Percentiles rank a stretch among this genome's conserved stretches.
Conservation (phyloP, 2,888 invertebrate genomes). For the Hydrotaea diabolus region DNA sequence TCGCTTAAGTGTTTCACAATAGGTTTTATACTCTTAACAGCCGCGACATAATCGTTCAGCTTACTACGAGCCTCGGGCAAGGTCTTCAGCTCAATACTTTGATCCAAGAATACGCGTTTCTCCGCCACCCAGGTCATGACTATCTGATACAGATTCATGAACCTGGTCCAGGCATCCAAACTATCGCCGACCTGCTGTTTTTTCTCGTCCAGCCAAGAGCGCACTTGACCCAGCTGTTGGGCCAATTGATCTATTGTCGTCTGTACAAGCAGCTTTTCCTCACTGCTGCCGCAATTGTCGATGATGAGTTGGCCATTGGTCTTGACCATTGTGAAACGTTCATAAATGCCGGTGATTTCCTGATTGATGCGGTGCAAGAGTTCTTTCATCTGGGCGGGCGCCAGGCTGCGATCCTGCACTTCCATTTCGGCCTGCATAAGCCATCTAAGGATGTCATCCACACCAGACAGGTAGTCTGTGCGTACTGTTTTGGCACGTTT, state of each 20-base stretch:
- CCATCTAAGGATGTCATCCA: conserved; percentile 92
- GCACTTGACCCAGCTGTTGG: conserved; percentile 90
- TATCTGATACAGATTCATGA: conserved; percentile 90
- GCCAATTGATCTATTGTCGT: conserved; percentile 88
- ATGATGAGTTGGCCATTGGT: conserved; percentile 90
- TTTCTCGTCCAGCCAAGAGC: conserved; percentile 90
- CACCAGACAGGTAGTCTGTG: conserved; percentile 89
- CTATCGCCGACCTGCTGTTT: conserved; percentile 92
- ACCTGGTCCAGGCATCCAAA: conserved; percentile 93
- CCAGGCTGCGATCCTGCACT: conserved; percentile 89
- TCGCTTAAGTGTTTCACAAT: conserved; percentile 93
- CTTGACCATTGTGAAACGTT: conserved; percentile 89
- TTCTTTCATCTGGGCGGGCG: conserved; percentile 90
- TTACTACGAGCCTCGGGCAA: conserved; percentile 91
- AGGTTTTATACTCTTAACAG: conserved; percentile 93
- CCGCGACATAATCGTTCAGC: conserved; percentile 92
- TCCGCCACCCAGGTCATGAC: conserved; percentile 92
- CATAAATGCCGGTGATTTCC: conserved; percentile 87
- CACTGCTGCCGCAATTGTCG: conserved; percentile 89
- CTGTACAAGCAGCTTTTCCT: conserved; percentile 88
- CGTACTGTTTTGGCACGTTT: conserved; percentile 92
- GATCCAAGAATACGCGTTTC: conserved; percentile 89
- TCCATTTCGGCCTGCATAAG: conserved; percentile 91
- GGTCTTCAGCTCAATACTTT: conserved; percentile 89
- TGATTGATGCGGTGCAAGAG: conserved; percentile 88